Evolutionary conservation across 2,888 invertebrate genomes (phyloP), one percentile per base, ranked within the genome.

Genomic region (Sisyra terminalis): DNA sequence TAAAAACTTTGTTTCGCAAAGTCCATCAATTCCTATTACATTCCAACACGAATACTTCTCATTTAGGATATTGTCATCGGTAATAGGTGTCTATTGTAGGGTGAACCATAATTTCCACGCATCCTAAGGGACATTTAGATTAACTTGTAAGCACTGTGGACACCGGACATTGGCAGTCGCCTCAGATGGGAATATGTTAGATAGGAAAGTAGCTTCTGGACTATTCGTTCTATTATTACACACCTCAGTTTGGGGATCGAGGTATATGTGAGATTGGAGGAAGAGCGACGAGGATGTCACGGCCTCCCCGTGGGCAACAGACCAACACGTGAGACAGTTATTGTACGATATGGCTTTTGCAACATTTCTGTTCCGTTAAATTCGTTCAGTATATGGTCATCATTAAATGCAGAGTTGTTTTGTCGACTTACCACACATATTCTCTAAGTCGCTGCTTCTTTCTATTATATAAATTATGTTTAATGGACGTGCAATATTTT

Each of bases 121-220:
- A 40, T 40, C 40, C 40, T 40, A 30, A 30, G 40, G 40, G 40
- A 40, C 40, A 40, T 40, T 40, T 40, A 40, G 40, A 40, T 40
- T 30, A 40, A 30, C 40, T 29, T 40, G 31, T 29, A 40, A 40
- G 40, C 40, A 30, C 13, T 34, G 34, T 15, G 30, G 40, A 30
- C 30, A 29, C 29, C 15, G n/a, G 40, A 29, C 31, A 30, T 30
- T 24, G 14, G 17, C 37, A 11, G 37, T 17, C 15, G 11, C 10
- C 18, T 24, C 24, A 24, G 24, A 24, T 24, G 24, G 24, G 24
- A 24, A 24, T 24, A 24, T 24, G 15, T 13, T 14, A 35, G 8
- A 14, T 35, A 15, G 14, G 14, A 35, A 14, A 35, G 16, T 35
- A 35, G 14, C 35, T 35, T n/a, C 14, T 15, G 35, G 35, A 35